Evolutionary conservation across 2,888 invertebrate species (phyloP), one percentile per base, ranked within the genome.

Genomic region (Globia sparganii): DNA sequence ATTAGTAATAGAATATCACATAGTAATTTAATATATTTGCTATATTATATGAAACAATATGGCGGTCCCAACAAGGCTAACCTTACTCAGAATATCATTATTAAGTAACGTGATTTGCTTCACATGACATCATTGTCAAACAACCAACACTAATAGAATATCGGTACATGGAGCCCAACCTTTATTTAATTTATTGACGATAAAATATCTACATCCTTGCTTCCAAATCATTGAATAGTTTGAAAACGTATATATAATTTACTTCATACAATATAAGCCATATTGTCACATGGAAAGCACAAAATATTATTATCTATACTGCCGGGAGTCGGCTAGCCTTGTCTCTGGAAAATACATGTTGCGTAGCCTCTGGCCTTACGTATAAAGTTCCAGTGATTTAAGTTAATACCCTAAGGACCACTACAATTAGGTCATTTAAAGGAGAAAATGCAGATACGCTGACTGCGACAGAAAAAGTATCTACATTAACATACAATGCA

Each of bases 291-390:
- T 64, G 59, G 46, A 64, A 72, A 49, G 31, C 21, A 37, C 56
- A 49, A 79, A 62, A 83, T 65, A 77, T 25, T 75, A 65, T 62
- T 72, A 75, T 84, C n/a, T 75, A 43, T 66, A 66, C 56, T 75
- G 62, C 53, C 9, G 72, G 58, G 84, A 79, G 43, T 53, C 37
- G 28, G 37, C n/a, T 72, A 72, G 53, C 78, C 85, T 85, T 81
- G 78, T 18, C 43, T 64, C 58, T 66, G 28, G 13, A 49, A 59
- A 84, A 78, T 78, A 81, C 82, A 78, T 81, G 78, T 85, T 81
- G 75, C 85, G 69, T 59, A 72, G 59, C 49, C 37, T 46, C 46
- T 62, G 68, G 56, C 85, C 75, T 85, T 77, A 37, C 53, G 43
- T 56, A 46, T 61, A 72, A 49, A 66, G 34, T 76, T 70, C 11